phyloP scores from a whole-genome alignment of 2,797 vertebrate species.

The Emydoidea blandingii region DNA sequence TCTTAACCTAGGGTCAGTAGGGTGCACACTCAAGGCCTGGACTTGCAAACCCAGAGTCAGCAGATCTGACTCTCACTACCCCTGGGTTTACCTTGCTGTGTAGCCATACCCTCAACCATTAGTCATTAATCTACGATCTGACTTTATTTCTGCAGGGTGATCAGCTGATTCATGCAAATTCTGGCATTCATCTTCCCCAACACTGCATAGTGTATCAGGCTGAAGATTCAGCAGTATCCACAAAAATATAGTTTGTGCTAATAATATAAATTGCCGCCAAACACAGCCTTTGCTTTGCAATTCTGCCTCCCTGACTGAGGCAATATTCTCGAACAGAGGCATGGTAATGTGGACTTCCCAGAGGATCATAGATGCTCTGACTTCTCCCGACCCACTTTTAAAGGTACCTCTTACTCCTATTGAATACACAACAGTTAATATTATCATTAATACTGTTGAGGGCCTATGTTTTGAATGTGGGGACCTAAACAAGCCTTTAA shows the following conservation, averaged over 20 bases:
- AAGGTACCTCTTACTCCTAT: background rate
- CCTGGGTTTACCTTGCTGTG: background rate
- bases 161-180: background rate
- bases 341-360: background rate
- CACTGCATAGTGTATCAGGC: background rate
- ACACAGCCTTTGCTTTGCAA: background rate
- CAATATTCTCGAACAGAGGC: background rate
- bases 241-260: background rate
- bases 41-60: background rate
- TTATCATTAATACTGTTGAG: background rate
- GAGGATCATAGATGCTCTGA: background rate
- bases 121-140: background rate
- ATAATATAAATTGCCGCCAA: background rate
- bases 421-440: accelerated
- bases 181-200: background rate
- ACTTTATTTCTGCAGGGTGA: background rate
- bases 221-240: background rate
- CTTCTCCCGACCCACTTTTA: background rate
- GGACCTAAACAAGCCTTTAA: background rate
- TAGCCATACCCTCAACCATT: background rate
- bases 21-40: background rate
- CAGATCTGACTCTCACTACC: background rate
- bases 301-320: accelerated
- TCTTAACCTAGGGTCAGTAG: background rate
- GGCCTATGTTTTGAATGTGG: background rate